These are phyloP conservation scores for Holothuria glaberrima DNA, from an alignment of 35 echinoderm and acorn worm species.

Conservation along the genomic window DNA sequence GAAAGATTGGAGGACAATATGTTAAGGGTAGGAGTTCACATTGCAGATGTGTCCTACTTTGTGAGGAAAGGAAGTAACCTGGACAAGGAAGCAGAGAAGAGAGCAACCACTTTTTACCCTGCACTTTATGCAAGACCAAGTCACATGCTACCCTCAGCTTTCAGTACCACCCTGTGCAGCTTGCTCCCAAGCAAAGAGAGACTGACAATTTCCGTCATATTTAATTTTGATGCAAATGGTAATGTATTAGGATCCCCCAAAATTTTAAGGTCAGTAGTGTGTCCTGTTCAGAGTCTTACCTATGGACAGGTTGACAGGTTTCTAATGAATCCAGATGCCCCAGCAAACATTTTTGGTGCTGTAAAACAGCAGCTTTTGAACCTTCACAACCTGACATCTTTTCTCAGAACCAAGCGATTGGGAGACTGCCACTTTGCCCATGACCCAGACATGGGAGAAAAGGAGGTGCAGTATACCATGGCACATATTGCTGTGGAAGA, in stretches of 20 bases:
- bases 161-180: conserved; percentile 77
- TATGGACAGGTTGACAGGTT: conserved; percentile 77
- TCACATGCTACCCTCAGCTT: conserved; percentile 79
- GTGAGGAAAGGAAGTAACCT: conserved; percentile 60
- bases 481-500: conserved; percentile 89
- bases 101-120: conserved; percentile 82
- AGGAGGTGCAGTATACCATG: conserved; percentile 34
- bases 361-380: conserved; percentile 39
- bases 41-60: conserved; percentile 95
- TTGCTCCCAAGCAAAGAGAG: conserved; percentile 56
- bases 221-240: conserved; percentile 69
- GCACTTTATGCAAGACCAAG: conserved; percentile 54
- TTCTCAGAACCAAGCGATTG: conserved; percentile 40
- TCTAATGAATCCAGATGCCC: conserved; percentile 48
- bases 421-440: conserved; percentile 54
- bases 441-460: too few relatives aligned
- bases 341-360: conserved; percentile 61
- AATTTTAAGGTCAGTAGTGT: conserved; percentile 70
- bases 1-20: conserved; percentile 28
- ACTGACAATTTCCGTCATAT: conserved; percentile 75
- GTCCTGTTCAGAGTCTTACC: conserved; percentile 61
- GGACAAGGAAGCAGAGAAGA: conserved; percentile 76
- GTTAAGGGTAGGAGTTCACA: conserved; percentile 84
- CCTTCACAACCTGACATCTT: conserved; percentile 63
- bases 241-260: conserved; percentile 7